Evolutionary conservation across 2,797 vertebrate genomes (phyloP).

Genomic region (Lateolabrax maculatus): DNA sequence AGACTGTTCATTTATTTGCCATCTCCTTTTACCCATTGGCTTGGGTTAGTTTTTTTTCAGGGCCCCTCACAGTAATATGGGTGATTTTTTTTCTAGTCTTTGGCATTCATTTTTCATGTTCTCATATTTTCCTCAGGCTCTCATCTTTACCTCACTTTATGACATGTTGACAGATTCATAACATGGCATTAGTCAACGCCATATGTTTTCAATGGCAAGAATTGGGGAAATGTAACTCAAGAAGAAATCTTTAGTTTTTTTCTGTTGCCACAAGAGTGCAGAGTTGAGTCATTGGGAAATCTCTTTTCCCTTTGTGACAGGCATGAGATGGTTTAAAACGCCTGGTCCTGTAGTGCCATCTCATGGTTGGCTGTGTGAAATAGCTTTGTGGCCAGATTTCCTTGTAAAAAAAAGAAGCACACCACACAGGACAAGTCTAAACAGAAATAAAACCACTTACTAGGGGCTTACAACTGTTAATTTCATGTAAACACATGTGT

Average conservation of each 20-base stretch:
- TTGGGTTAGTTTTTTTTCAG: constrained; percentile 22
- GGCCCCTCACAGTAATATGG: not conserved
- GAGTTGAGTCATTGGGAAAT: constrained; percentile 57
- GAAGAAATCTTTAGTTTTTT: not conserved
- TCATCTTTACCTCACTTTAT: constrained; percentile 14
- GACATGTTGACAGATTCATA: constrained; percentile 10
- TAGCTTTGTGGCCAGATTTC: not conserved
- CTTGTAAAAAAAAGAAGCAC: constrained; percentile 1
- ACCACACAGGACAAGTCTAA: not conserved
- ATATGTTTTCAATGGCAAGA: constrained; percentile 14
- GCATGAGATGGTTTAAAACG: not conserved
- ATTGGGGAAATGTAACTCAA: not conserved
- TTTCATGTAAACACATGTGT: not conserved
- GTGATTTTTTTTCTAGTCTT: not conserved
- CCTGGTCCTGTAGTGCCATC: constrained; percentile 77
- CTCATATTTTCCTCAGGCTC: constrained; percentile 10
- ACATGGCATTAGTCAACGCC: not conserved
- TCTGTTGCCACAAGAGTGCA: constrained; percentile 74
- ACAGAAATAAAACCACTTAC: not conserved
- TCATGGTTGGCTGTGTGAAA: constrained; percentile 60
- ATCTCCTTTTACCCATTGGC: constrained; percentile 1
- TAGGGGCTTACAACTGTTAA: not conserved
- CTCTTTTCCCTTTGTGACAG: not conserved
- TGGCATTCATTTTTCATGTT: not conserved
- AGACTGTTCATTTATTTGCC: constrained; percentile 24